These are phyloP conservation scores for Graphium colonna DNA, from an alignment of 2,888 invertebrate species.

Conservation along the genomic window DNA sequence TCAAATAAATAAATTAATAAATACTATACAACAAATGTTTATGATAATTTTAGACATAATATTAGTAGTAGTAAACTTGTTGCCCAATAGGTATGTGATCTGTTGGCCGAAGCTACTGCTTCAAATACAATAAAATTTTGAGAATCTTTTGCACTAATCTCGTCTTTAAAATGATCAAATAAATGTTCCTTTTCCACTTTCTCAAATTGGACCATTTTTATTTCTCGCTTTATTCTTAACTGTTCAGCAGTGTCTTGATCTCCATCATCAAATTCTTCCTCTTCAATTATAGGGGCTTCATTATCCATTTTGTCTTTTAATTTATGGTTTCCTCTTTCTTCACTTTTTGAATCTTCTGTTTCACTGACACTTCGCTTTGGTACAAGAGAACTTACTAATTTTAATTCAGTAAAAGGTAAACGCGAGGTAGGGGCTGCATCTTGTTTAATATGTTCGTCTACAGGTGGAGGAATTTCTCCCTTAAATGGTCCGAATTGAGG, in stretches of 20 bases:
- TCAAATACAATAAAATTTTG: constrained; percentile 43
- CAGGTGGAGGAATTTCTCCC: constrained; percentile 83
- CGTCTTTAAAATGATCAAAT: constrained; percentile 30
- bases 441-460: constrained; percentile 47
- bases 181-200: constrained; percentile 46
- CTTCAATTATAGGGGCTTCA: constrained; percentile 25
- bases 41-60: constrained; percentile 39
- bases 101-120: constrained; percentile 21
- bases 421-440: constrained; percentile 28
- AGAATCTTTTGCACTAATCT: constrained; percentile 37
- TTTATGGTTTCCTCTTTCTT: constrained; percentile 48
- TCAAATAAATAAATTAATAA: constrained; percentile 68
- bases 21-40: constrained; percentile 30
- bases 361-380: constrained; percentile 36
- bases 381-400: constrained; percentile 51
- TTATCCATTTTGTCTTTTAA: constrained; percentile 30
- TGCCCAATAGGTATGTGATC: constrained; percentile 30
- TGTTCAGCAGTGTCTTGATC: constrained; percentile 36
- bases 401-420: constrained; percentile 55
- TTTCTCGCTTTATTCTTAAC: constrained; percentile 47
- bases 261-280: constrained; percentile 38
- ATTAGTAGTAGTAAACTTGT: constrained; percentile 46
- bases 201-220: constrained; percentile 56
- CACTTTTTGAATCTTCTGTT: constrained; percentile 45
- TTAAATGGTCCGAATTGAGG: constrained; percentile 88